Evolutionary conservation across 2,888 invertebrate genomes (phyloP).

Genomic region (Lymantria monacha): DNA sequence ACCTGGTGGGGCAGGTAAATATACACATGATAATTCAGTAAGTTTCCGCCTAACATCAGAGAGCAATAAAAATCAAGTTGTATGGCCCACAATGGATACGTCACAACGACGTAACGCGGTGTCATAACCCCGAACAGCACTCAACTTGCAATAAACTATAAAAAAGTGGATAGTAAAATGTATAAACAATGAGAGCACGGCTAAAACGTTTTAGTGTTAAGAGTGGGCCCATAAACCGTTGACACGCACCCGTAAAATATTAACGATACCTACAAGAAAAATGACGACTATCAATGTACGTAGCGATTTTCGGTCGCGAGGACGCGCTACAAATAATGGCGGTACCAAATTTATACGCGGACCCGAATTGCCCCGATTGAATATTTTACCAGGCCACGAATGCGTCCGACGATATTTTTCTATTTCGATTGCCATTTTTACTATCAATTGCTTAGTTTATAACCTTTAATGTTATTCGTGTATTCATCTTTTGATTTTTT

Average conservation of each 20-base stretch:
- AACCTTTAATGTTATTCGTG: slow-evolving; percentile 74
- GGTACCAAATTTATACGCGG: slow-evolving; percentile 77
- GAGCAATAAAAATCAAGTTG: slow-evolving; percentile 67
- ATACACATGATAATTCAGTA: slow-evolving; percentile 46
- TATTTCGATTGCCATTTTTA: slow-evolving; percentile 76
- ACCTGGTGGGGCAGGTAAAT: slow-evolving; percentile 35
- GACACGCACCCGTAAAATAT: slow-evolving; percentile 82
- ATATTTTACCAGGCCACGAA: slow-evolving; percentile 81
- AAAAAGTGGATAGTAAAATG: slow-evolving; percentile 80
- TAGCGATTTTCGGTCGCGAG: slow-evolving; percentile 78
- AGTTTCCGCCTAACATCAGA: slow-evolving; percentile 52
- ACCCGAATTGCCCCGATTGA: slow-evolving; percentile 80
- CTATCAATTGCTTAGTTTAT: slow-evolving; percentile 79
- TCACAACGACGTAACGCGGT: slow-evolving; percentile 59
- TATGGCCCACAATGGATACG: slow-evolving; percentile 64
- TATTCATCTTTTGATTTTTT: slow-evolving; percentile 32
- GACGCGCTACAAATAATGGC: slow-evolving; percentile 79
- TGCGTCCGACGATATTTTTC: slow-evolving; percentile 79
- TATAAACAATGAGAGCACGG: slow-evolving; percentile 80
- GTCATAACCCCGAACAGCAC: slow-evolving; percentile 67
- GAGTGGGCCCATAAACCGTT: slow-evolving; percentile 79
- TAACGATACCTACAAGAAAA: slow-evolving; percentile 80
- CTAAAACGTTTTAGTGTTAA: slow-evolving; percentile 81
- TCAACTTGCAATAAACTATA: slow-evolving; percentile 74
- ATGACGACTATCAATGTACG: slow-evolving; percentile 79